A percentile compares a stretch with the other conserved stretches of the same genome.
These are phyloP conservation scores for Cancer borealis DNA, from an alignment of 2,888 invertebrate species.

Conservation along the genomic window DNA sequence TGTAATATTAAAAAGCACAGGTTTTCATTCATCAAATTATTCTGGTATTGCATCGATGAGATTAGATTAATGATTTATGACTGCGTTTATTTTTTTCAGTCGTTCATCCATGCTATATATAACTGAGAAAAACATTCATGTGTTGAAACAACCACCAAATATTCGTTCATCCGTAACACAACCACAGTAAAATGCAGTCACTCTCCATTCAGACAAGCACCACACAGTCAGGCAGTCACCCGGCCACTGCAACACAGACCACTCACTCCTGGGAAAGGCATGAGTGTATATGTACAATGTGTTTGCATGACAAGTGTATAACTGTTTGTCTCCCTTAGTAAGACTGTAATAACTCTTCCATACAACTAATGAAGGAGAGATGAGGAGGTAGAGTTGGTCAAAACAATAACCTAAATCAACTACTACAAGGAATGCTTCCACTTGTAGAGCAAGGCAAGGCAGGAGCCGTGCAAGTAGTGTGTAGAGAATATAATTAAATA, in stretches of 20 bases:
- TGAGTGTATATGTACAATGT: slow-evolving; percentile 26
- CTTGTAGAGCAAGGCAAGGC: not conserved
- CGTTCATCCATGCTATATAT: not conserved
- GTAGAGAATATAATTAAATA: not conserved
- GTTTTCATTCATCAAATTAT: not conserved
- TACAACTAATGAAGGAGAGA: not conserved
- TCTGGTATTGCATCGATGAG: not conserved
- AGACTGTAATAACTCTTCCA: slow-evolving; percentile 25
- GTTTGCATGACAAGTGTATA: slow-evolving; percentile 8
- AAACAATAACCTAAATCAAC: not conserved
- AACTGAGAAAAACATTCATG: not conserved
- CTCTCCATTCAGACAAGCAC: not conserved
- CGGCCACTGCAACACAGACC: not conserved
- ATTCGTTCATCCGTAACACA: slow-evolving; percentile 11
- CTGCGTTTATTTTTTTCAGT: not conserved
- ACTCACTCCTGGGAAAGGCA: not conserved
- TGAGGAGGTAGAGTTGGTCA: slow-evolving; percentile 18
- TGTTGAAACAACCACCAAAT: slow-evolving; percentile 2
- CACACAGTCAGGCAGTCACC: not conserved
- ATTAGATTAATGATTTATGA: not conserved
- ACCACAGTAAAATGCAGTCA: slow-evolving; percentile 13
- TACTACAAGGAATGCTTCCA: slow-evolving; percentile 37
- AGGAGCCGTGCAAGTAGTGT: not conserved
- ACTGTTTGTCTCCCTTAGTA: not conserved
- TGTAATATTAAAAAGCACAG: not conserved